Percentiles rank a stretch among this genome's conserved stretches.
phyloP scores from a whole-genome alignment of 2,113 vertebrate genomes.

The Piliocolobus tephrosceles region DNA sequence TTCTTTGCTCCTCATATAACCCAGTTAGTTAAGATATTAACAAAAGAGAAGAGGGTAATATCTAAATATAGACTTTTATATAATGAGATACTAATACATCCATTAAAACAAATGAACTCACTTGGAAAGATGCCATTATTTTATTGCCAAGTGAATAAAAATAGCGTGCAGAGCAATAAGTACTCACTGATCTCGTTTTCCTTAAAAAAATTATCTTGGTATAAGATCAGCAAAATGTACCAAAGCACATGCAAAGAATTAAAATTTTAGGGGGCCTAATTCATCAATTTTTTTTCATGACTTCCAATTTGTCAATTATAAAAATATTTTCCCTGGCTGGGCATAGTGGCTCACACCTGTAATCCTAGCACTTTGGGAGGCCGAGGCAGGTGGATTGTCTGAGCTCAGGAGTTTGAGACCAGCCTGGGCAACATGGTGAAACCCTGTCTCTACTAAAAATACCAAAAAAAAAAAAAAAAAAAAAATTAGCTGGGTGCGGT shows the following conservation, averaged over 20 bases:
- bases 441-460: no score
- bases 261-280: constrained; percentile 5
- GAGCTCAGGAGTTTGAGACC: no score
- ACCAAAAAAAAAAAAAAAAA: no score
- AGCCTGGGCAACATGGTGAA: no score
- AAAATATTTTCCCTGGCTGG: constrained; percentile 18
- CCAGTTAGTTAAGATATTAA: constrained; percentile 33
- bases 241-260: constrained; percentile 26
- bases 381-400: no score
- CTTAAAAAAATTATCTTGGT: neutral
- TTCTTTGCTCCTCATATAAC: neutral
- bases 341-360: no score
- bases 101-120: constrained; percentile 46
- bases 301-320: constrained; percentile 25
- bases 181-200: constrained; percentile 30
- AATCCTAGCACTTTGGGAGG: no score
- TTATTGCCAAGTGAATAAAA: constrained; percentile 60
- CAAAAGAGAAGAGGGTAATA: constrained; percentile 15
- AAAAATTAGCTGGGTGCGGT: no score
- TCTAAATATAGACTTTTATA: neutral
- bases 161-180: constrained; percentile 43
- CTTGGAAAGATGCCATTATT: constrained; percentile 42
- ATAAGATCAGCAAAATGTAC: constrained; percentile 34
- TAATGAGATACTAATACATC: constrained; percentile 9
- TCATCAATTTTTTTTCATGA: neutral